These are phyloP conservation scores for Alaudala cheleensis DNA, from an alignment of 2,113 vertebrate species.

Conservation along the genomic window DNA sequence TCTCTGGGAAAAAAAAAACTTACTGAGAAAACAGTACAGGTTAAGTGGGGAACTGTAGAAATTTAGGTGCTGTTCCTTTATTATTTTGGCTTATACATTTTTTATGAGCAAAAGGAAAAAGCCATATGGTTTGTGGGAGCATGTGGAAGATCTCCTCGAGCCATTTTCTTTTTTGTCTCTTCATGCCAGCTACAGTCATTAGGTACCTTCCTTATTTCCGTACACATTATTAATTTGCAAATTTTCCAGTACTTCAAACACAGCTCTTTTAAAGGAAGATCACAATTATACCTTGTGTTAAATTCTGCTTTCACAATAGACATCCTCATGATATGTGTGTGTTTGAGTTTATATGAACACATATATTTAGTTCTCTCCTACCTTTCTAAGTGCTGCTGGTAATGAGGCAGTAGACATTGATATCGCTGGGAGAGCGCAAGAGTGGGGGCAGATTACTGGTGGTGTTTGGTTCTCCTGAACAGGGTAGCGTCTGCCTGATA, in stretches of 20 bases:
- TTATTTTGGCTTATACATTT: neutral
- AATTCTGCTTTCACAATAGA: neutral
- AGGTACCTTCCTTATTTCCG: conserved; percentile 16
- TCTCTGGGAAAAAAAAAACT: neutral
- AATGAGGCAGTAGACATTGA: conserved; percentile 64
- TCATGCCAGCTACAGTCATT: neutral
- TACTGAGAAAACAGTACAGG: neutral
- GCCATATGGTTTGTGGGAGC: conserved; percentile 11
- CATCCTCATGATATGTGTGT: neutral
- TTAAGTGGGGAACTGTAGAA: neutral
- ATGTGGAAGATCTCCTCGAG: conserved; percentile 18
- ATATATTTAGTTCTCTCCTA: neutral
- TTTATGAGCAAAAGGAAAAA: conserved; percentile 27
- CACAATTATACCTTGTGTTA: neutral
- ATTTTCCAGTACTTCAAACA: conserved; percentile 37
- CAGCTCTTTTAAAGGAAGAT: neutral
- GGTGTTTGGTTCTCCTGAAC: conserved; percentile 4
- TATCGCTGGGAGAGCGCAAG: neutral
- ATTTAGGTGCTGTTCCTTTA: neutral
- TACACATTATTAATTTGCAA: neutral
- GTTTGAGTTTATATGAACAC: neutral
- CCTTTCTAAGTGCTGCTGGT: conserved; percentile 59
- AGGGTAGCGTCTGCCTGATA: neutral
- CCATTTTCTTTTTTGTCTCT: conserved; percentile 41
- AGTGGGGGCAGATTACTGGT: neutral